Base-by-base conservation (phyloP, 1,140 invertebrate species). In the Monomorium pharaonis region DNA sequence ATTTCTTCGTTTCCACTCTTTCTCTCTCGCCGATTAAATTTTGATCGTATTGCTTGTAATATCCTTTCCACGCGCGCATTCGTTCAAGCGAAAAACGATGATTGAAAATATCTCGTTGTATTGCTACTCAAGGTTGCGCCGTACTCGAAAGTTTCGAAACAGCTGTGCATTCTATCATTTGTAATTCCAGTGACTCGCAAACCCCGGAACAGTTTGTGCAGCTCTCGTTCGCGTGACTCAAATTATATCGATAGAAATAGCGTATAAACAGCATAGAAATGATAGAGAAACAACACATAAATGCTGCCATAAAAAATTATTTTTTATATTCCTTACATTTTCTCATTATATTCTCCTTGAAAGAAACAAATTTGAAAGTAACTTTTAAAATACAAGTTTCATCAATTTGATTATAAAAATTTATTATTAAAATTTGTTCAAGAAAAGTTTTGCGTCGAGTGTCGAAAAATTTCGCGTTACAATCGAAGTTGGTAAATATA, bases 131-230 rank as follows among this genome's bases (percentile, higher is more conserved):
- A 78, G 76, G 60, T 49, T 44, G 44, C 14, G 44, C 44, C 14
- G 16, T 62, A 30, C 16, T 76, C 54, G 42, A 78, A 65, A 77
- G 42, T 78, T 65, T 65, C 44, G n/a, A 67, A 65, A 27, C 60
- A 65, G 44, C 24, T 21, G 27, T 47, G 44, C 18, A 62, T 77
- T 63, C 2, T 42, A 63, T 77, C 24, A 58, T 63, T 63, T 63
- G 27, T 42, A 67, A 30, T 67, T 49, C 37, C 27, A 49, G 14
- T 24, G 60, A 78, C n/a, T 78, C 30, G 30, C 44, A 67, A 49
- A 65, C n/a, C 7, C 12, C 42, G 60, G n/a, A 51, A 27, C 58
- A 63, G 27, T 63, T 63, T 49, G 42, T 24, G 42, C 30, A 65
- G 44, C n/a, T 37, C n/a, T 78, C 58, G 12, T n/a, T 78, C 14